phyloP scores from a whole-genome alignment of 1,140 invertebrate genomes.

The Cepaea nemoralis region DNA sequence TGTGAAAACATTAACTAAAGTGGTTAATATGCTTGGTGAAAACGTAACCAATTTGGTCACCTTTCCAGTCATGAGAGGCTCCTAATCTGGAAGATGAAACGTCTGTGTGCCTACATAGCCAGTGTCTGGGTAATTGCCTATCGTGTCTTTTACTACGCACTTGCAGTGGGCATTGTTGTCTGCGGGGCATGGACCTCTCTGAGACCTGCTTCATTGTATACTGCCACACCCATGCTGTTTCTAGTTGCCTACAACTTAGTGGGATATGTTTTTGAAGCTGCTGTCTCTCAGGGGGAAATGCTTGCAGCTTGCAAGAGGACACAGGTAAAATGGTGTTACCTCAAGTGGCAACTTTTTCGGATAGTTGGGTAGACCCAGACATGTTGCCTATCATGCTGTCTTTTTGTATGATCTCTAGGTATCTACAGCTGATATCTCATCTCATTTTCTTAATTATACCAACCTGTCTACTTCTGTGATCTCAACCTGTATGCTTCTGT shows the following conservation, averaged over 20 bases:
- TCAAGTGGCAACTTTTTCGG: too few species aligned
- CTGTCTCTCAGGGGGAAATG: slow-evolving; percentile 39
- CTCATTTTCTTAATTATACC: too few species aligned
- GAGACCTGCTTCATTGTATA: slow-evolving; percentile 46
- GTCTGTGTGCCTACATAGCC: slow-evolving; percentile 40
- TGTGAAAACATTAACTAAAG: too few species aligned
- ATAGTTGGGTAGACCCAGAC: too few species aligned
- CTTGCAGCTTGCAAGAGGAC: slow-evolving; percentile 62
- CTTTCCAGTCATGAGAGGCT: not conserved
- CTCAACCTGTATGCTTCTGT: too few species aligned
- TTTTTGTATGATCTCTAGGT: too few species aligned
- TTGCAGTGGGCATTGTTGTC: slow-evolving; percentile 46
- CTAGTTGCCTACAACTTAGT: slow-evolving; percentile 50
- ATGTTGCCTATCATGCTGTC: too few species aligned
- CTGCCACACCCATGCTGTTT: slow-evolving; percentile 48
- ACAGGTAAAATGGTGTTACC: slow-evolving; percentile 61
- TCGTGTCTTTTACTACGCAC: slow-evolving; percentile 47
- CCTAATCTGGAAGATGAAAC: slow-evolving; percentile 21
- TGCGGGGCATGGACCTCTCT: slow-evolving; percentile 31
- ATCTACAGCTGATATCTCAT: too few species aligned
- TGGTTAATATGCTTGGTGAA: too few species aligned
- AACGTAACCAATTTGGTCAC: not conserved
- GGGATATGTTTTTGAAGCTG: slow-evolving; percentile 46
- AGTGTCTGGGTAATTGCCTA: slow-evolving; percentile 54
- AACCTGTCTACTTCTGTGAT: too few species aligned